A percentile compares a stretch with the other conserved stretches of the same genome.
phyloP scores from a whole-genome alignment of 1,140 invertebrate genomes.

The Halictus rubicundus region DNA sequence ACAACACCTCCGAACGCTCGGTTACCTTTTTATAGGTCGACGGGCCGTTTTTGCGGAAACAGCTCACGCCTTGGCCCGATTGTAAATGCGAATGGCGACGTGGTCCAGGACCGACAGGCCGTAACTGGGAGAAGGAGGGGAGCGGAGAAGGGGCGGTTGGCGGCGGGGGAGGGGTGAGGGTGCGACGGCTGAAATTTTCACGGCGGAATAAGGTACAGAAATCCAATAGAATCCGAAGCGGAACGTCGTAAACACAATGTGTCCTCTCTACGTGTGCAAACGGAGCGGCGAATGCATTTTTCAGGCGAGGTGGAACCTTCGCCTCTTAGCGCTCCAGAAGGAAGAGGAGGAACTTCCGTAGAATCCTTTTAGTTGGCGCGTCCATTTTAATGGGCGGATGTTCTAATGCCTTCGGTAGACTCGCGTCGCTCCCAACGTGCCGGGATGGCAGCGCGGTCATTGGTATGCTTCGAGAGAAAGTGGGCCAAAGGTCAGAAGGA shows the following conservation, averaged over 20 bases:
- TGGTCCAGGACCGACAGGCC: background rate
- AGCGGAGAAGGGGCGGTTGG: no score
- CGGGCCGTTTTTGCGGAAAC: constrained; percentile 1
- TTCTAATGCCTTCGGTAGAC: constrained; percentile 42
- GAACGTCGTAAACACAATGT: constrained; percentile 48
- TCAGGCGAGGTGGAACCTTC: constrained; percentile 39
- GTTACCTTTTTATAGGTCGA: background rate
- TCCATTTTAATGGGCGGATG: constrained; percentile 55
- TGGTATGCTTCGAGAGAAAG: constrained; percentile 19
- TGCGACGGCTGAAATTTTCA: constrained; percentile 36
- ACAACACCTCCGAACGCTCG: background rate
- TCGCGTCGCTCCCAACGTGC: constrained; percentile 28
- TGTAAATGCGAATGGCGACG: constrained; percentile 7
- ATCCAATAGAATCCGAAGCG: constrained; percentile 53
- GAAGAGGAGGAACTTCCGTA: constrained; percentile 21
- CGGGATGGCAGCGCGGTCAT: constrained; percentile 16
- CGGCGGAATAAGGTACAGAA: constrained; percentile 16
- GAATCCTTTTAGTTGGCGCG: constrained; percentile 57
- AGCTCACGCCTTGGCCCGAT: background rate
- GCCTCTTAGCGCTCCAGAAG: constrained; percentile 22
- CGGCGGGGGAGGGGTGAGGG: no score
- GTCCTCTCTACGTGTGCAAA: constrained; percentile 30
- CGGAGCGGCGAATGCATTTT: constrained; percentile 56
- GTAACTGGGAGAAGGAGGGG: no score
- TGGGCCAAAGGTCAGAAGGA: background rate